Conservation (phyloP, 2,113 vertebrate genomes). For the Noctilio leporinus region DNA sequence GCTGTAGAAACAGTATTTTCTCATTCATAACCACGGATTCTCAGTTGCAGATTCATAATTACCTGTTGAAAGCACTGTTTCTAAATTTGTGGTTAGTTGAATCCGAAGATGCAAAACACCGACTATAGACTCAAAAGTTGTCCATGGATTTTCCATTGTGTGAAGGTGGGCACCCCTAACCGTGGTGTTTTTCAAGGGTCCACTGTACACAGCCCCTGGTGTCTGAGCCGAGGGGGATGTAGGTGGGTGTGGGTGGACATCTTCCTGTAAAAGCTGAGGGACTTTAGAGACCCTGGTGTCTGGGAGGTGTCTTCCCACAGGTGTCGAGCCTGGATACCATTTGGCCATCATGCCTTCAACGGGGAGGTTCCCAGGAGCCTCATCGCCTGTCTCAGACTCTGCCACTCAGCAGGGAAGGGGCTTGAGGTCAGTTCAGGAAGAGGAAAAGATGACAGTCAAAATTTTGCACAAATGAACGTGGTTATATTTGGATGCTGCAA, state of each 20-base stretch:
- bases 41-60: background rate
- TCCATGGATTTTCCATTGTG: background rate
- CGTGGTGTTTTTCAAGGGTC: background rate
- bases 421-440: background rate
- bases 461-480: background rate
- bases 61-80: background rate
- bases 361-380: background rate
- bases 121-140: background rate
- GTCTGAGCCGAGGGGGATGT: background rate
- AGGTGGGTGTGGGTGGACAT: fast-evolving
- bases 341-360: background rate
- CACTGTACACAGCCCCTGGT: background rate
- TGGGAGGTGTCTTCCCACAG: fast-evolving
- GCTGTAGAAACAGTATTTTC: background rate
- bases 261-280: background rate
- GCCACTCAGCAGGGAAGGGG: background rate
- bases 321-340: background rate
- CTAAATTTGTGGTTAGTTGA: no score
- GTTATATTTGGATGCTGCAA: background rate
- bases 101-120: background rate
- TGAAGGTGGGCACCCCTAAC: background rate
- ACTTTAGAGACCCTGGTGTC: background rate
- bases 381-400: background rate
- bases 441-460: background rate
- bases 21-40: background rate